Conservation (phyloP, 2,888 invertebrate species). For the Petrophora chlorosata region DNA sequence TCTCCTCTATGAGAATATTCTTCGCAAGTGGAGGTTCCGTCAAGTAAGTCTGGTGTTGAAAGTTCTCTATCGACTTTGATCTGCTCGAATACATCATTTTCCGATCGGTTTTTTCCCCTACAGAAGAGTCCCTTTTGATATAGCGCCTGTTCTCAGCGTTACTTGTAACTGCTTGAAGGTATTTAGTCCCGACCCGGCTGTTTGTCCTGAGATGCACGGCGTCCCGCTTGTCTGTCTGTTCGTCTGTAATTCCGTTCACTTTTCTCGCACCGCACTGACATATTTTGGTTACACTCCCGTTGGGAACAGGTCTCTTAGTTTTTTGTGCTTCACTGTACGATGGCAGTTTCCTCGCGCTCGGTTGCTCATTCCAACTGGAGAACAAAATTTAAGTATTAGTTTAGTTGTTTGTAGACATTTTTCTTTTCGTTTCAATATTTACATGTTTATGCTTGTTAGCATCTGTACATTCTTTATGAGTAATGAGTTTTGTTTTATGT, state of each 20-base stretch:
- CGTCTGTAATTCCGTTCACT: constrained; percentile 64
- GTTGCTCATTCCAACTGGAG: constrained; percentile 83
- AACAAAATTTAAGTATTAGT: constrained; percentile 6
- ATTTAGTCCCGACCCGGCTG: constrained; percentile 77
- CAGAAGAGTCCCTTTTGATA: constrained; percentile 69
- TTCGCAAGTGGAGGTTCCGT: constrained; percentile 56
- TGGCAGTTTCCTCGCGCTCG: constrained; percentile 79
- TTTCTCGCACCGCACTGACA: constrained; percentile 76
- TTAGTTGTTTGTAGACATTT: not conserved
- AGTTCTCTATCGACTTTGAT: constrained; percentile 80
- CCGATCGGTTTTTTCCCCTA: constrained; percentile 65
- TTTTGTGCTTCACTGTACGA: constrained; percentile 82
- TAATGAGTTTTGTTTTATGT: not conserved
- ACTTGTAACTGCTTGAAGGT: constrained; percentile 75
- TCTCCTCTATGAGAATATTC: constrained; percentile 64
- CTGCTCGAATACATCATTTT: constrained; percentile 63
- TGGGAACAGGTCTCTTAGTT: constrained; percentile 75
- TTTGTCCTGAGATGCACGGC: constrained; percentile 67
- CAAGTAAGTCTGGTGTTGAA: constrained; percentile 61
- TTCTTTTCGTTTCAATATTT: constrained; percentile 6
- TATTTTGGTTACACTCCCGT: constrained; percentile 66
- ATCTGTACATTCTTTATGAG: constrained; percentile 3
- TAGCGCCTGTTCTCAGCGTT: constrained; percentile 62
- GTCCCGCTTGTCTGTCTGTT: constrained; percentile 57
- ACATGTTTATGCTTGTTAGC: not conserved